Evolutionary conservation across 2,113 vertebrate species (phyloP).

Genomic region (Heptranchias perlo): DNA sequence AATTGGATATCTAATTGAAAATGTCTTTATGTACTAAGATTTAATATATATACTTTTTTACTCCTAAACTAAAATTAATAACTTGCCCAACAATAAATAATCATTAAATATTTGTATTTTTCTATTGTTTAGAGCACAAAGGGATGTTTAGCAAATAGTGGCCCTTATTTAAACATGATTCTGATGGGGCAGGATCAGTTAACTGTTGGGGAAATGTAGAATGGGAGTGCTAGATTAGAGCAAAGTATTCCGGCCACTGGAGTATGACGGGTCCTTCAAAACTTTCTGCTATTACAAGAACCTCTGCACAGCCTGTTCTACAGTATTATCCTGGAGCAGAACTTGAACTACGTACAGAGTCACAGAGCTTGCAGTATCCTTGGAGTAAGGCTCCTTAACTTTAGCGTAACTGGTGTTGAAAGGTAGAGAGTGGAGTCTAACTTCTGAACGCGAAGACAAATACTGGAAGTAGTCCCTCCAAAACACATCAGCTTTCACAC

Average conservation of each 20-base stretch:
- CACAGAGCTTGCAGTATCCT: background rate
- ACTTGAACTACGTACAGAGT: background rate
- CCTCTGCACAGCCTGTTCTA: background rate
- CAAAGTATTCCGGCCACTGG: background rate
- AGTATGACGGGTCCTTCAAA: background rate
- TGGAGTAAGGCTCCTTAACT: background rate
- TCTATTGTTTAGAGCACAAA: background rate
- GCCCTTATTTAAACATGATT: background rate
- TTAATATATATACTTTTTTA: background rate
- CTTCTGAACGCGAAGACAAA: background rate
- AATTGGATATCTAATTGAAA: slow-evolving; percentile 7
- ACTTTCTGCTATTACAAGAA: background rate
- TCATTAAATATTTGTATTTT: slow-evolving; percentile 16
- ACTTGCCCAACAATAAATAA: slow-evolving; percentile 7
- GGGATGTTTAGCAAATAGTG: background rate
- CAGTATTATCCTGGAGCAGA: background rate
- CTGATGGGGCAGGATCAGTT: background rate
- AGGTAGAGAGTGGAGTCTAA: background rate
- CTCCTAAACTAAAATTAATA: background rate
- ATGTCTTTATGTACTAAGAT: background rate
- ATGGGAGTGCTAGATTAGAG: background rate
- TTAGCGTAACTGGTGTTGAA: background rate
- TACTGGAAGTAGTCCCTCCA: background rate
- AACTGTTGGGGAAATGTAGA: background rate
- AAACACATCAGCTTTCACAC: too few species aligned